Base-by-base conservation (phyloP, 2,797 vertebrate species). In the Selene dorsalis region DNA sequence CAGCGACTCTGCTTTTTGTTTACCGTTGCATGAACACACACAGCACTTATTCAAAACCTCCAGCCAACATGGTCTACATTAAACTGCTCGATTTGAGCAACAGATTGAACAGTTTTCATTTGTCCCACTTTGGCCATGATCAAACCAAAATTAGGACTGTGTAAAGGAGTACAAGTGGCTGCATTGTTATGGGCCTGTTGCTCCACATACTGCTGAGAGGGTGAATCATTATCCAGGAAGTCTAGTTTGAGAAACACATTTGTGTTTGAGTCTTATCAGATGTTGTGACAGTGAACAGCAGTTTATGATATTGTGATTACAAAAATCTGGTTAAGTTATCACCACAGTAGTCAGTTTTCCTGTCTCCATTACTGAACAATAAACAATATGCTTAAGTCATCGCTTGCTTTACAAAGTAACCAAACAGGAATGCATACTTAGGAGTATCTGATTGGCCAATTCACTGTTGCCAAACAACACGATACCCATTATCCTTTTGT, bases 141-240 rank as follows among this genome's bases (percentile, higher is more conserved):
- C 68, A 77, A 71, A 86, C 41, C 39, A 72, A 77, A 80, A 83
- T 67, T 28, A 73, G 32, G 58, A 62, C 47, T 24, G 30, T 60
- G 39, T 64, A 22, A 68, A 63, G 39, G 12, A 18, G 16, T 38
- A 20, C 14, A 47, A 45, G 18, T 16, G 66, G 35, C 32, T 70
- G 68, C 2, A 13, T 52, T 62, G 48, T 14, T 69, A 48, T 64
- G 57, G 62, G 28, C 43, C 18, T 73, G 57, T 72, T 75, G 61
- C 45, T 61, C 38, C 64, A 73, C 61, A 56, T 62, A 47, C 1
- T 6, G 8, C 13, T 38, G 35, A 74, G 14, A 69, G 5, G 45
- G 73, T 61, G 55, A 82, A 45, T 75, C 63, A 57, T 6, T 0
- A 62, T 65, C 20, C 12, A 17, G 62, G 39, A 74, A 82, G 59